These are phyloP conservation scores for Sussaba pulchella DNA, from an alignment of 2,888 invertebrate species.

Conservation along the genomic window DNA sequence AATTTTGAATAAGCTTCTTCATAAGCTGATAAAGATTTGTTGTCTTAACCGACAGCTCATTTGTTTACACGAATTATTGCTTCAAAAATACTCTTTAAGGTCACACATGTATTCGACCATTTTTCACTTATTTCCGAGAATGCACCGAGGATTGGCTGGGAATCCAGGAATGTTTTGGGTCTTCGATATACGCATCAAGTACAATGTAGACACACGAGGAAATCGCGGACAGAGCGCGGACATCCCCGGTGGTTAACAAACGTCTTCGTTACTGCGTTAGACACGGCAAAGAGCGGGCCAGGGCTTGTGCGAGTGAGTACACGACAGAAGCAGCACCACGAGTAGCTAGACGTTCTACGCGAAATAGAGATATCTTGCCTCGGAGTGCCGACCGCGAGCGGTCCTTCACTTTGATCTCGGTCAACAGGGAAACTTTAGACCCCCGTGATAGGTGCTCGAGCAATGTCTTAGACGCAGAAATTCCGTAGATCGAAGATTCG, in stretches of 20 bases:
- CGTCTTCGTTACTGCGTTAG: constrained; percentile 78
- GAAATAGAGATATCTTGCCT: constrained; percentile 52
- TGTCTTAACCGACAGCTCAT: too few species aligned
- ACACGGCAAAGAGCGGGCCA: constrained; percentile 74
- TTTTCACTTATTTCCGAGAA: too few species aligned
- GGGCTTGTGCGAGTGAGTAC: constrained; percentile 71
- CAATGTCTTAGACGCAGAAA: constrained; percentile 18
- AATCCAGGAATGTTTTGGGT: neutral
- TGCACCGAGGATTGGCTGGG: too few species aligned
- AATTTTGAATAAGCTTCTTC: too few species aligned
- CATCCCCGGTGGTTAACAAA: constrained; percentile 74
- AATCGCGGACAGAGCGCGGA: constrained; percentile 62
- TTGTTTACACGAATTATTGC: too few species aligned
- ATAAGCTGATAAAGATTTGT: too few species aligned
- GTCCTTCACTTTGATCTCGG: constrained; percentile 82
- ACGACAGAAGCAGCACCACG: constrained; percentile 41
- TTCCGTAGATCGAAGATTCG: constrained; percentile 27
- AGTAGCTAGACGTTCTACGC: constrained; percentile 51
- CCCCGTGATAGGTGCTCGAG: constrained; percentile 38
- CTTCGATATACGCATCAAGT: neutral
- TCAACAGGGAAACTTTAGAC: constrained; percentile 82
- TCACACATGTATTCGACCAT: too few species aligned
- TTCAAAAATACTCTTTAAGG: too few species aligned
- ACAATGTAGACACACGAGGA: neutral
- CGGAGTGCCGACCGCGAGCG: constrained; percentile 49